Evolutionary conservation across 2,888 invertebrate genomes (phyloP).

Genomic region (Leucoptera coffeella): DNA sequence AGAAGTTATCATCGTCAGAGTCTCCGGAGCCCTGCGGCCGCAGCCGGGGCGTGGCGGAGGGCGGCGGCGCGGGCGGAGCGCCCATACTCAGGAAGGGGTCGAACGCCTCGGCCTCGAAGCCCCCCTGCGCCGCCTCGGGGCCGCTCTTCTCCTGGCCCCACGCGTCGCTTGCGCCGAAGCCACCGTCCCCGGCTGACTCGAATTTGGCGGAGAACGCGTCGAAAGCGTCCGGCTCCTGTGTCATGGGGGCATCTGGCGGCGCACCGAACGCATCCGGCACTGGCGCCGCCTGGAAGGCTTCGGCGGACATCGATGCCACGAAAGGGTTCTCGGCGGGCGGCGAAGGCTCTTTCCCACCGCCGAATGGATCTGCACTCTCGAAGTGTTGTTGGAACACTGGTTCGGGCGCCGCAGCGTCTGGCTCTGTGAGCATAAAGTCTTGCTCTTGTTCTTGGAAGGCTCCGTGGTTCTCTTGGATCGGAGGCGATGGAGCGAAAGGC

Average conservation of each 20-base stretch:
- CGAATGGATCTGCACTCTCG: not conserved
- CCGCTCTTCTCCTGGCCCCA: conserved; percentile 14
- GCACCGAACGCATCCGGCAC: too few relatives aligned
- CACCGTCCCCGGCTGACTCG: conserved; percentile 57
- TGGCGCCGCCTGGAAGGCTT: too few relatives aligned
- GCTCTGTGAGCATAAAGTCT: too few relatives aligned
- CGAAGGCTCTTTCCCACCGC: not conserved
- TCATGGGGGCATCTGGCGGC: too few relatives aligned
- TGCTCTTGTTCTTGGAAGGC: too few relatives aligned
- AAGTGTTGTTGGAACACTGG: conserved; percentile 7
- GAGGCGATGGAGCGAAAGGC: too few relatives aligned
- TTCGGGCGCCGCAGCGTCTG: conserved; percentile 8
- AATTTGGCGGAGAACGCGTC: conserved; percentile 89
- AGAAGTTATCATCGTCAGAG: conserved; percentile 74
- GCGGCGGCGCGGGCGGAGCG: conserved; percentile 71
- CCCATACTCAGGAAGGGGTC: conserved; percentile 77
- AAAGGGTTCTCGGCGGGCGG: too few relatives aligned
- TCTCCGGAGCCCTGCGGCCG: conserved; percentile 64
- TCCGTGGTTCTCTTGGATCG: too few relatives aligned
- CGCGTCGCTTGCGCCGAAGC: conserved; percentile 22
- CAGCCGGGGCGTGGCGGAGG: conserved; percentile 60
- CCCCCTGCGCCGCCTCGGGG: conserved; percentile 25
- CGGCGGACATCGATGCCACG: too few relatives aligned
- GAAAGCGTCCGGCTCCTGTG: too few relatives aligned
- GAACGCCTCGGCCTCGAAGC: conserved; percentile 68